Conservation (phyloP, 2,888 invertebrate species). For the Melanostoma scalare region DNA sequence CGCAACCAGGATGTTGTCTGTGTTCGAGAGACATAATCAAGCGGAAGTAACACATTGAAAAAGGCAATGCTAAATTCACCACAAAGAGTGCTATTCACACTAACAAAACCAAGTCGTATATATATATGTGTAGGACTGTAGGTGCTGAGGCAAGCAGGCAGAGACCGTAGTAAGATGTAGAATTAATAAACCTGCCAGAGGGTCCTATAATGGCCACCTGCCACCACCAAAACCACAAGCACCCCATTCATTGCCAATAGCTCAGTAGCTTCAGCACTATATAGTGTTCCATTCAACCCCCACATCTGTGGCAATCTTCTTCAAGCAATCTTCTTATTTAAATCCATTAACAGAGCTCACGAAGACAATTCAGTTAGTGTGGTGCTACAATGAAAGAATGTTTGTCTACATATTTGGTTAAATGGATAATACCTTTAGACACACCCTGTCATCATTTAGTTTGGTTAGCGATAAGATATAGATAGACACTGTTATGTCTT, state of each 20-base stretch:
- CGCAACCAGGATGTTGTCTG: slow-evolving; percentile 56
- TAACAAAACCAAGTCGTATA: slow-evolving; percentile 4
- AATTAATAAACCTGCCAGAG: slow-evolving; percentile 64
- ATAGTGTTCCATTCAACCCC: neutral
- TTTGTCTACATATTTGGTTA: slow-evolving; percentile 68
- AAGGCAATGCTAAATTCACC: slow-evolving; percentile 46
- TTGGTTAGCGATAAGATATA: slow-evolving; percentile 59
- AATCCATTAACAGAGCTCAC: slow-evolving; percentile 67
- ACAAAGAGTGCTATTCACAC: slow-evolving; percentile 48
- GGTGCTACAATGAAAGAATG: slow-evolving; percentile 65
- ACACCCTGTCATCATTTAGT: slow-evolving; percentile 65
- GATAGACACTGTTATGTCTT: slow-evolving; percentile 43
- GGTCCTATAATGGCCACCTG: slow-evolving; percentile 60
- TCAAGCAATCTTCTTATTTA: slow-evolving; percentile 61
- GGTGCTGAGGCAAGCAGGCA: neutral
- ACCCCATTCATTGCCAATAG: slow-evolving; percentile 43
- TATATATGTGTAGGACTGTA: neutral
- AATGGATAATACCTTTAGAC: slow-evolving; percentile 66
- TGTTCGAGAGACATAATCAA: slow-evolving; percentile 54
- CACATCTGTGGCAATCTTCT: slow-evolving; percentile 57
- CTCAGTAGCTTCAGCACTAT: slow-evolving; percentile 26
- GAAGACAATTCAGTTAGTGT: slow-evolving; percentile 60
- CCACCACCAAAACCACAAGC: slow-evolving; percentile 52
- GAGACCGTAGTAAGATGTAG: slow-evolving; percentile 35
- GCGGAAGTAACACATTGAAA: slow-evolving; percentile 69